phyloP scores from a whole-genome alignment of 2,888 invertebrate genomes.

The Lamellibrachia satsuma region DNA sequence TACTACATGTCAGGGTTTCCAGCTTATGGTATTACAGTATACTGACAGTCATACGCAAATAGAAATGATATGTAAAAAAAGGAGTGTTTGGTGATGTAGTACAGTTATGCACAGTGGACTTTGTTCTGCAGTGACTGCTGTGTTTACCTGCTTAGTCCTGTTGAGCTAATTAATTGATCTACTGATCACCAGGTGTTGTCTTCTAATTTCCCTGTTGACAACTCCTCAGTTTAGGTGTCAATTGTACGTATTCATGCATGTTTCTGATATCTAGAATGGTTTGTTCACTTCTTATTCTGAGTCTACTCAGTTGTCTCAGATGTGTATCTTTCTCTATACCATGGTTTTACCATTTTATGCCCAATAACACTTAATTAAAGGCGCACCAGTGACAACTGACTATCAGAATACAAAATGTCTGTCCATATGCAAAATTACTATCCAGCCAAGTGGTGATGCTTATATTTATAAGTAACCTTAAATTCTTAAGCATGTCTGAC shows the following conservation, averaged over 20 bases:
- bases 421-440: too few species aligned
- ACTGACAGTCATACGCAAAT: neutral
- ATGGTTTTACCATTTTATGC: too few species aligned
- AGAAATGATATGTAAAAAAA: neutral
- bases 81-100: neutral
- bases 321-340: neutral
- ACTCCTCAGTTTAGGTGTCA: neutral
- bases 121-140: neutral
- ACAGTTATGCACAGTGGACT: neutral
- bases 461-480: too few species aligned
- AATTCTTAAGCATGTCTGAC: too few species aligned
- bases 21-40: neutral
- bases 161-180: slow-evolving; percentile 1
- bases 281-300: neutral
- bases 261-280: neutral
- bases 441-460: too few species aligned
- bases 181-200: neutral
- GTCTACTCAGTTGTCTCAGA: neutral
- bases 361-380: too few species aligned
- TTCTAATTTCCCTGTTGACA: neutral
- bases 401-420: too few species aligned
- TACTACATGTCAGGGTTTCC: neutral
- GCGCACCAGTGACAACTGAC: too few species aligned
- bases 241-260: neutral
- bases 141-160: neutral